A percentile compares a stretch with the other conserved stretches of the same genome.
These are phyloP conservation scores for Mustela lutreola DNA, from an alignment of 2,113 vertebrate species.

Conservation along the genomic window DNA sequence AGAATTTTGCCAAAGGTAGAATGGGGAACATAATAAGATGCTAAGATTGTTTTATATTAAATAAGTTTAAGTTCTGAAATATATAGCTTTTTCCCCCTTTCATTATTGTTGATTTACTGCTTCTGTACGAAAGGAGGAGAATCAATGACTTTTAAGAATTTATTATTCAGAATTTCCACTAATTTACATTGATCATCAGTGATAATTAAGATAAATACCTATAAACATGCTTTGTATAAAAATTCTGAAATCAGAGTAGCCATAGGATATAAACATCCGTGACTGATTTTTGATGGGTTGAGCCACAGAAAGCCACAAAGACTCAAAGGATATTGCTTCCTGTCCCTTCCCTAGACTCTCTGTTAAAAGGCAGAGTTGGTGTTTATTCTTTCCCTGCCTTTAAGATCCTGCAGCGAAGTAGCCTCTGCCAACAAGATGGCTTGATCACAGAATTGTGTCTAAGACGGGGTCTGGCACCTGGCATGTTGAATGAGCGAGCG, in stretches of 20 bases:
- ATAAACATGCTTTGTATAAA: neutral
- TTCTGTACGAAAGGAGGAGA: neutral
- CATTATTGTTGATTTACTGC: neutral
- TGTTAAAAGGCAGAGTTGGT: neutral
- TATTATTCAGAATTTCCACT: neutral
- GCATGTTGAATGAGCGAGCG: neutral
- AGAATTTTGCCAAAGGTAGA: neutral
- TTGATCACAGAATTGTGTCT: neutral
- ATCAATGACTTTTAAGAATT: neutral
- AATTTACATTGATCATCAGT: neutral
- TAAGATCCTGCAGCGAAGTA: neutral
- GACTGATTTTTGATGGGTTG: neutral
- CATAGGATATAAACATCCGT: neutral
- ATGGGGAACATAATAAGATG: neutral
- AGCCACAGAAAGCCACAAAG: neutral
- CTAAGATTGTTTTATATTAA: neutral
- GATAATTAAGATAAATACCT: neutral
- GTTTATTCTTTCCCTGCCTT: neutral
- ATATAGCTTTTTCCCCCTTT: neutral
- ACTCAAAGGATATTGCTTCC: neutral
- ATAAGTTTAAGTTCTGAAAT: conserved; percentile 3
- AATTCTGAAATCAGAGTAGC: neutral
- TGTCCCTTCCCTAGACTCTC: neutral
- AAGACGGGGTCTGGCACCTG: neutral
- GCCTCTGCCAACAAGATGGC: fast-evolving